phyloP scores from a whole-genome alignment of 2,113 vertebrate species.

The Dunckerocampus dactyliophorus region DNA sequence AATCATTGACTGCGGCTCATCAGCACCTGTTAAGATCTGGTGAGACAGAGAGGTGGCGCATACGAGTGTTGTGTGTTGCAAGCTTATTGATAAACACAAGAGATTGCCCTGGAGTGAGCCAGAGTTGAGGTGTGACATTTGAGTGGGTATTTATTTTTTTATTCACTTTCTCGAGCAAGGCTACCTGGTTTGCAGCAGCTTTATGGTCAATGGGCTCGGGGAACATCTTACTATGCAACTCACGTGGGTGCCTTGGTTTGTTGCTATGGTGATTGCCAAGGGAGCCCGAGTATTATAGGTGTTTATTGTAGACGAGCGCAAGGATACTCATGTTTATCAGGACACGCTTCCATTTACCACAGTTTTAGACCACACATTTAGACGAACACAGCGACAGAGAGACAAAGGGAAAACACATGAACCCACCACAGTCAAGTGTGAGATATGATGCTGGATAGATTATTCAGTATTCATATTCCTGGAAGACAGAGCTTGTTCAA shows the following conservation, averaged over 20 bases:
- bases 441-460: slow-evolving; percentile 28
- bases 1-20: slow-evolving; percentile 74
- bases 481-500: slow-evolving; percentile 59
- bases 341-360: slow-evolving; percentile 56
- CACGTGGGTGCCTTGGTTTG: slow-evolving; percentile 71
- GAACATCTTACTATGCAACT: slow-evolving; percentile 73
- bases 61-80: slow-evolving; percentile 12
- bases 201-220: slow-evolving; percentile 55
- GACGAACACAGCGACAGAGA: slow-evolving; percentile 36
- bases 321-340: slow-evolving; percentile 56
- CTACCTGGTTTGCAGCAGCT: slow-evolving; percentile 46
- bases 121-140: slow-evolving; percentile 38
- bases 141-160: slow-evolving; percentile 30
- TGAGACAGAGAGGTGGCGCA: slow-evolving; percentile 55
- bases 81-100: slow-evolving; percentile 41
- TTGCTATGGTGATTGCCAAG: slow-evolving; percentile 76
- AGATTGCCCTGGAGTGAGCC: slow-evolving; percentile 19
- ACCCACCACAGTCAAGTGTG: slow-evolving; percentile 22
- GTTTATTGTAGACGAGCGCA: slow-evolving; percentile 67
- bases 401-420: slow-evolving; percentile 35
- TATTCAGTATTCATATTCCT: slow-evolving; percentile 56
- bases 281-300: slow-evolving; percentile 71
- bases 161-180: slow-evolving; percentile 17
- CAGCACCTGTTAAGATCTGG: slow-evolving; percentile 71
- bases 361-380: slow-evolving; percentile 57